Evolutionary conservation across 2,888 invertebrate species (phyloP), one percentile per base, ranked within the genome.

Genomic region (Phyto melanocephala): DNA sequence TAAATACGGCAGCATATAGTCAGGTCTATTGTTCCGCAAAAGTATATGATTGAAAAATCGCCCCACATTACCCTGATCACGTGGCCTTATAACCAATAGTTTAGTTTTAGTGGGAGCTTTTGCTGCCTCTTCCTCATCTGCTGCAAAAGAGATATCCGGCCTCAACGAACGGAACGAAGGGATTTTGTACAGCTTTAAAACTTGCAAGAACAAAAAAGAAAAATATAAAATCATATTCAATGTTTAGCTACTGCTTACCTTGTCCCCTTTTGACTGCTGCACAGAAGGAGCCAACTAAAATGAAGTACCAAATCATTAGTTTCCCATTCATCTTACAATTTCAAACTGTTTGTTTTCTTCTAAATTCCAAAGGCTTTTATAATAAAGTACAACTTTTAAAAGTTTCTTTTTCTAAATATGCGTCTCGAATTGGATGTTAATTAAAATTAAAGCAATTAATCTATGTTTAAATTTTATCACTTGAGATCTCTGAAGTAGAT

Each of bases 21-120:
- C 62, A 7, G 63, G 45, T 8, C 1, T 22, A 15, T 60, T 40
- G 17, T 1, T 5, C 17, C 37, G 42, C 1, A 81, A 54, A 22
- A 81, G 37, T 17, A 81, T 47, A 20, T 77, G 72, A 24, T 63
- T 81, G 1, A 81, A 17, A 13, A 78, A 56, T 42, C 81, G 77
- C n/a, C 81, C 74, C 10, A 68, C 63, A 15, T 60, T 54, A 0
- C 11, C 50, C 15, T 40, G 37, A 13, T 6, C 50, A 17, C 37
- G 60, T 1, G 65, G 28, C 13, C 63, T 67, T 2, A 65, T 8
- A 2, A 60, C 1, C 11, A 58, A 5, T 2, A 58, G 10, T 28
- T 81, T 37, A 1, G 65, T 1, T 54, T 60, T 50, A 1, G 28
- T 15, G 0, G 13, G 0, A 17, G 47, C 15, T 24, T 42, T 45